Percentiles rank a stretch among this genome's conserved stretches.
These are phyloP conservation scores for Meleagris gallopavo DNA, from an alignment of 2,113 vertebrate species.

Conservation along the genomic window DNA sequence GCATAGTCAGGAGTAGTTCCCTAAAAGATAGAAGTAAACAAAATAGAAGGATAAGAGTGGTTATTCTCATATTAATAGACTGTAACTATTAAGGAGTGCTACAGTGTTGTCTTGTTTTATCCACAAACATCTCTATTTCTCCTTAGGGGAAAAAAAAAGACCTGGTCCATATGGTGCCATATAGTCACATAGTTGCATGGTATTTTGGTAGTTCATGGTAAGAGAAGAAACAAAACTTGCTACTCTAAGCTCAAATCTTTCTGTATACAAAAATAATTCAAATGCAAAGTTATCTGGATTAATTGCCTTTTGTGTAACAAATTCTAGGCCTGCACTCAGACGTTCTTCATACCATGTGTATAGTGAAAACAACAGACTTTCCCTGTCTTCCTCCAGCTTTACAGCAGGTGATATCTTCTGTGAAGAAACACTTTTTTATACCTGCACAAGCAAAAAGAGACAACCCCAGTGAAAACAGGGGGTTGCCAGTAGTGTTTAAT, in stretches of 20 bases:
- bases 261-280: neutral
- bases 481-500: slow-evolving; percentile 10
- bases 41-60: neutral
- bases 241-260: neutral
- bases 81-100: neutral
- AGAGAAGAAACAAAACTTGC: neutral
- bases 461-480: slow-evolving; percentile 20
- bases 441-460: neutral
- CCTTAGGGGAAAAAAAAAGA: neutral
- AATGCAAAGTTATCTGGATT: neutral
- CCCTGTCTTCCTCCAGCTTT: neutral
- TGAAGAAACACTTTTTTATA: neutral
- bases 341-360: neutral
- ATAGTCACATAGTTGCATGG: neutral
- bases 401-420: neutral
- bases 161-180: neutral
- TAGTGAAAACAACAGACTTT: neutral
- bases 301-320: neutral
- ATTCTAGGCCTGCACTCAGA: neutral
- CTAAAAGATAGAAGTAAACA: neutral
- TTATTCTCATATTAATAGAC: neutral
- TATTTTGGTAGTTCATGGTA: neutral
- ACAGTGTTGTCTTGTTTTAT: neutral
- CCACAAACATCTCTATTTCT: neutral
- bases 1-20: neutral